A percentile compares a stretch with the other conserved stretches of the same genome.
Evolutionary conservation across 2,888 invertebrate genomes (phyloP).

Genomic region (Troides oblongomaculatus): DNA sequence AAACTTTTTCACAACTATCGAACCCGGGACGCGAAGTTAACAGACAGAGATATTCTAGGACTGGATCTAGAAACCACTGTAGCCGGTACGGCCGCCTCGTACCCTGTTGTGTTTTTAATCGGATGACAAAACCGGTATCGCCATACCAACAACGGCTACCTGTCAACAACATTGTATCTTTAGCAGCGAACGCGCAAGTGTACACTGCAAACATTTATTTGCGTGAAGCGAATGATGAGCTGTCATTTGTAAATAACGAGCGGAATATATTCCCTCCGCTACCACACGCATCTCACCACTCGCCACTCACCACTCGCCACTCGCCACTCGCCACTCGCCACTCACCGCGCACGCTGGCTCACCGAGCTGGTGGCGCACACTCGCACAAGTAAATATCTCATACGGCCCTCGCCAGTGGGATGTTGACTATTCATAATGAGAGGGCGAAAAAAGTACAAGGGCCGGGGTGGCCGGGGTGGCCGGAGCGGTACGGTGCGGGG

Average conservation of each 20-base stretch:
- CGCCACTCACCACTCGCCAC: slow-evolving; percentile 32
- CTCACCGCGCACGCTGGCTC: slow-evolving; percentile 41
- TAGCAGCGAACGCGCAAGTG: too few relatives aligned
- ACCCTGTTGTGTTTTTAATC: too few relatives aligned
- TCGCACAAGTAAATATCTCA: slow-evolving; percentile 41
- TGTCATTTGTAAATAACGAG: background rate
- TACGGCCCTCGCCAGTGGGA: slow-evolving; percentile 55
- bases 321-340: slow-evolving; percentile 53
- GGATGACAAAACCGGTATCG: too few relatives aligned
- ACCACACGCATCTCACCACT: slow-evolving; percentile 21
- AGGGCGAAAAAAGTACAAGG: slow-evolving; percentile 70
- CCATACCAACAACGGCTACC: too few relatives aligned
- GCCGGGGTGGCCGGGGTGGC: slow-evolving; percentile 46
- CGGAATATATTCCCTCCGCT: slow-evolving; percentile 24
- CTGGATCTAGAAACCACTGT: too few relatives aligned
- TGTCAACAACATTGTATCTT: too few relatives aligned
- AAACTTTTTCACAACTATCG: too few relatives aligned
- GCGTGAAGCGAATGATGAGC: too few relatives aligned
- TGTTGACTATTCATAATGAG: slow-evolving; percentile 67
- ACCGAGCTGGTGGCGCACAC: slow-evolving; percentile 72
- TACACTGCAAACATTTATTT: too few relatives aligned
- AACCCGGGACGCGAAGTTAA: too few relatives aligned
- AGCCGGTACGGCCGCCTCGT: too few relatives aligned
- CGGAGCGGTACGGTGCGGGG: background rate
- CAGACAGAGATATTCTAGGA: too few relatives aligned